Percentiles rank a stretch among this genome's conserved stretches.
These are phyloP conservation scores for Pollenia griseotomentosa DNA, from an alignment of 2,888 invertebrate genomes.

Conservation along the genomic window DNA sequence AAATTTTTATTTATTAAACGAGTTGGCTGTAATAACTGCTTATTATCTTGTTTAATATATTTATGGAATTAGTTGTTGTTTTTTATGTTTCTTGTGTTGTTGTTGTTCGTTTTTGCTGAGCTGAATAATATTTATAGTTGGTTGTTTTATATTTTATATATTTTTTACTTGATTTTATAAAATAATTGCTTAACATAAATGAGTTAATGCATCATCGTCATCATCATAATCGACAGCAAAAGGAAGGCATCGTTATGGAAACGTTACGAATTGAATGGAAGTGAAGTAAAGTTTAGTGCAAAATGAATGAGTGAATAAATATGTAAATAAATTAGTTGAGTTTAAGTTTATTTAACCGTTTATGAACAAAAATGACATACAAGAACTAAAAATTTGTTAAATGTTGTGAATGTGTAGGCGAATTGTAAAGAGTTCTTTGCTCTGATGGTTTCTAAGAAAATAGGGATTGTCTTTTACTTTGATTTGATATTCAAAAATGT, in stretches of 20 bases:
- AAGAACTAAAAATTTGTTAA: not conserved
- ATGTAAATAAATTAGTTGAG: constrained; percentile 38
- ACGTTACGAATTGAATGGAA: constrained; percentile 30
- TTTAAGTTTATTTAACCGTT: constrained; percentile 59
- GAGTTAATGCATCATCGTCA: constrained; percentile 67
- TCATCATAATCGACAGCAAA: constrained; percentile 23
- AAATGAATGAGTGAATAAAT: constrained; percentile 47
- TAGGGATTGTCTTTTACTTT: constrained; percentile 44
- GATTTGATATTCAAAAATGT: constrained; percentile 7
- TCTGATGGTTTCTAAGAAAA: not conserved
- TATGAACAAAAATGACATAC: constrained; percentile 32
- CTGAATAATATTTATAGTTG: constrained; percentile 52
- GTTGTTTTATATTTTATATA: constrained; percentile 33
- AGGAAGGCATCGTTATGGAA: constrained; percentile 36
- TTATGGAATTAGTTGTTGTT: constrained; percentile 56
- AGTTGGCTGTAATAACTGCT: constrained; percentile 63
- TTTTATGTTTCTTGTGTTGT: not conserved
- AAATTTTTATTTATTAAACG: constrained; percentile 69
- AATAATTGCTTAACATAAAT: constrained; percentile 72
- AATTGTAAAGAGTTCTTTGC: not conserved
- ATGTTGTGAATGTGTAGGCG: constrained; percentile 38
- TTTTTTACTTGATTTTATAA: constrained; percentile 50
- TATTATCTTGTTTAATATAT: constrained; percentile 73
- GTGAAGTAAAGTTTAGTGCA: constrained; percentile 28
- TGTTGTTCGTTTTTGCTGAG: not conserved